Conservation (phyloP, 2,888 invertebrate genomes). For the Himalopsyche japonica region DNA sequence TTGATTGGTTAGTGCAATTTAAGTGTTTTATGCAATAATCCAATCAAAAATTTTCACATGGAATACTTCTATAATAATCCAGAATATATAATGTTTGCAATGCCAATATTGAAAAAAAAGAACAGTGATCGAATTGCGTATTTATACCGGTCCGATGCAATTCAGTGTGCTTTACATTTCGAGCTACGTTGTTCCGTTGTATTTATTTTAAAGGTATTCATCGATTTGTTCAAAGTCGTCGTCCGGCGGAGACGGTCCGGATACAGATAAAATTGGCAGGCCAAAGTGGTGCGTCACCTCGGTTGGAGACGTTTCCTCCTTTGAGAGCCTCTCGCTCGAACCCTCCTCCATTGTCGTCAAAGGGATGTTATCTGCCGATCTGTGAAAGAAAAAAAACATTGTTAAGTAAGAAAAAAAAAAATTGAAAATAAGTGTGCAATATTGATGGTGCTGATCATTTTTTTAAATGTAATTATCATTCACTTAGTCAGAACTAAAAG, state of each 20-base stretch:
- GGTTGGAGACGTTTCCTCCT: slow-evolving; percentile 58
- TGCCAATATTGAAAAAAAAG: too few relatives aligned
- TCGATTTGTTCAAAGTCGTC: slow-evolving; percentile 67
- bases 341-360: slow-evolving; percentile 54
- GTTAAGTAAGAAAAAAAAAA: background rate
- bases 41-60: too few relatives aligned
- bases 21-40: too few relatives aligned
- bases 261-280: slow-evolving; percentile 76
- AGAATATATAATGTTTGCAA: too few relatives aligned
- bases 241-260: slow-evolving; percentile 78
- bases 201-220: slow-evolving; percentile 60
- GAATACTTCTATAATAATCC: too few relatives aligned
- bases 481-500: background rate
- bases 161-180: background rate
- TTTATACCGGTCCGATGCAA: background rate
- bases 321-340: slow-evolving; percentile 59
- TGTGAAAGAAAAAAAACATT: slow-evolving; percentile 42
- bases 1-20: too few relatives aligned
- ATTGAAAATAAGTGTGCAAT: background rate
- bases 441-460: too few relatives aligned
- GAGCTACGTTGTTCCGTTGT: background rate
- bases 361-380: slow-evolving; percentile 59
- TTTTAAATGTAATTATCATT: background rate
- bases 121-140: background rate
- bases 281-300: slow-evolving; percentile 65